Percentiles rank a stretch among this genome's conserved stretches.
Evolutionary conservation across 2,113 vertebrate genomes (phyloP).

Genomic region (Porphyrio hochstetteri): DNA sequence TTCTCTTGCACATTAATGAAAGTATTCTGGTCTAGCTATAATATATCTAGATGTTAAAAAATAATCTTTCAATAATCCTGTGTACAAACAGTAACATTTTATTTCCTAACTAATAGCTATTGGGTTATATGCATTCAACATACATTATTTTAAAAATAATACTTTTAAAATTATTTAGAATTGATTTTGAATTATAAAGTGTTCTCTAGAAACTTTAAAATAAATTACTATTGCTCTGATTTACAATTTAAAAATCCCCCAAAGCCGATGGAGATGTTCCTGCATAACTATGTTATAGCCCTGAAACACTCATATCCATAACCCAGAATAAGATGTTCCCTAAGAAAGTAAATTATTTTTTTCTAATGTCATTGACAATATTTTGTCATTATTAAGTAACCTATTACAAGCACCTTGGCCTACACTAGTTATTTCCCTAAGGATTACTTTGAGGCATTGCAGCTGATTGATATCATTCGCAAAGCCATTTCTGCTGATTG

Average conservation of each 20-base stretch:
- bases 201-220: not conserved
- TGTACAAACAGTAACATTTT: not conserved
- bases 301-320: not conserved
- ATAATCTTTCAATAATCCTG: not conserved
- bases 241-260: not conserved
- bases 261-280: not conserved
- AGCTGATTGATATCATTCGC: not conserved
- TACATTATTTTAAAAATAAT: not conserved
- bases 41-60: not conserved
- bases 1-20: constrained; percentile 19
- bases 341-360: not conserved
- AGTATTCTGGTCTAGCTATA: not conserved
- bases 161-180: not conserved
- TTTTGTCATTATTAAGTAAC: constrained; percentile 18
- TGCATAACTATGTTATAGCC: not conserved
- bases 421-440: not conserved
- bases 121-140: not conserved
- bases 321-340: not conserved
- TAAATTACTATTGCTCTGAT: not conserved
- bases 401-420: not conserved
- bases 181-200: not conserved
- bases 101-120: not conserved
- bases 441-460: not conserved
- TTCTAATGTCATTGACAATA: not conserved
- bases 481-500: not conserved